A percentile compares a stretch with the other conserved stretches of the same genome.
Evolutionary conservation across 2,888 invertebrate genomes (phyloP).

Genomic region (Xestia xanthographa): DNA sequence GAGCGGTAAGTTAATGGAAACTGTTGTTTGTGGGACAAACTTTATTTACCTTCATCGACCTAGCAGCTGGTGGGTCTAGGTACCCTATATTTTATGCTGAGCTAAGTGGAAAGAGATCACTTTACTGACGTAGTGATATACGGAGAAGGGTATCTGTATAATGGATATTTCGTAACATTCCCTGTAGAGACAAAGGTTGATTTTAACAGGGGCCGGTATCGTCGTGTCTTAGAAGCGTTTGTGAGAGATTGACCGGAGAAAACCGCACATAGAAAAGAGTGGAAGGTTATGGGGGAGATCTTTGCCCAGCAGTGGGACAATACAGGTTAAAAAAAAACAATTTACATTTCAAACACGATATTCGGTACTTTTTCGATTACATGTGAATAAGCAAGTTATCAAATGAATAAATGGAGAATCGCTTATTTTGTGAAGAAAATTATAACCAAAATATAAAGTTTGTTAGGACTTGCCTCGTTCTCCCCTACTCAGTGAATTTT

Average conservation of each 20-base stretch:
- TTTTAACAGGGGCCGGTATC: background rate
- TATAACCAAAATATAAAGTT: background rate
- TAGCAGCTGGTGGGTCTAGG: background rate
- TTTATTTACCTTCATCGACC: constrained; percentile 49
- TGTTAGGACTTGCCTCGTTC: background rate
- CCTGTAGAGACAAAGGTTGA: background rate
- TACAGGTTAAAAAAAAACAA: no score
- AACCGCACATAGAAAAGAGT: background rate
- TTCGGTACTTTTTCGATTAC: background rate
- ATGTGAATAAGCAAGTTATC: background rate
- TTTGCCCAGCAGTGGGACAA: no score
- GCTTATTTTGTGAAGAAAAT: background rate
- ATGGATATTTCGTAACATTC: background rate
- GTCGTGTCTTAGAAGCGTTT: background rate
- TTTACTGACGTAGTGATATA: background rate
- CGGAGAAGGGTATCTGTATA: background rate
- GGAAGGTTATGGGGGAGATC: background rate
- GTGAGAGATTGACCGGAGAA: background rate
- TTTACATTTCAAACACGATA: no score
- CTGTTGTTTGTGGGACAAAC: constrained; percentile 46
- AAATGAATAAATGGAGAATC: background rate
- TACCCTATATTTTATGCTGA: background rate
- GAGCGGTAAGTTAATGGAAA: constrained; percentile 59
- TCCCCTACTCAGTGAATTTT: background rate
- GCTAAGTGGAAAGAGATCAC: background rate